Evolutionary conservation across 2,797 vertebrate genomes (phyloP).

Genomic region (Trematomus bernacchii): DNA sequence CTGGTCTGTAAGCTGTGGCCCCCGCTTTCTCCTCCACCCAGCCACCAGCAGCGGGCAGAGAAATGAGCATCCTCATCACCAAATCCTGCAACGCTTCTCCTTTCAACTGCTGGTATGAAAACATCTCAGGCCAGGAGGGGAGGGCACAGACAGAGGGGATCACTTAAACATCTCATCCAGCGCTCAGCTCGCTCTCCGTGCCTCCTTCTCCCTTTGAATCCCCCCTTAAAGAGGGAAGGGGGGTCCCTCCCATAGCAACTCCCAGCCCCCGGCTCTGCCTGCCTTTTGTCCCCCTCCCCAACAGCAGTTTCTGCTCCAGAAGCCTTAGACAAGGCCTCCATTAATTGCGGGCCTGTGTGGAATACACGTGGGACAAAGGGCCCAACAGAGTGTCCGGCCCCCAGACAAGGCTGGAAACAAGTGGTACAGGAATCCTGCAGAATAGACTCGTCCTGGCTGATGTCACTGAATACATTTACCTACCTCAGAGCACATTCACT

Average conservation of each 20-base stretch:
- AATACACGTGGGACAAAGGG: constrained; percentile 92
- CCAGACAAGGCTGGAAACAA: constrained; percentile 98
- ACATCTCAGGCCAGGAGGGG: constrained; percentile 76
- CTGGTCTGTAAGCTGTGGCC: constrained; percentile 35
- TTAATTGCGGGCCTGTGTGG: constrained; percentile 93
- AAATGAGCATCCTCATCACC: constrained; percentile 80
- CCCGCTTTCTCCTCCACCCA: constrained; percentile 19
- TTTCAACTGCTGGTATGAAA: constrained; percentile 76
- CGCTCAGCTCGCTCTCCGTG: constrained; percentile 75
- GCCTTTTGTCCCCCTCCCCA: constrained; percentile 82
- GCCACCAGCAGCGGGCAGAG: constrained; percentile 60
- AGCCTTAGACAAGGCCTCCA: constrained; percentile 94
- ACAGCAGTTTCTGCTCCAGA: constrained; percentile 95
- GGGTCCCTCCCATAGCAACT: constrained; percentile 87
- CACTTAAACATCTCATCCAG: constrained; percentile 78
- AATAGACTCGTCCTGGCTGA: constrained; percentile 95
- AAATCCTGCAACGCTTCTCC: constrained; percentile 59
- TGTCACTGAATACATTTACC: constrained; percentile 99
- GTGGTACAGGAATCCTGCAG: constrained; percentile 92
- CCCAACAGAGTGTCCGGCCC: constrained; percentile 92
- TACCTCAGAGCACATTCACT: constrained; percentile 96
- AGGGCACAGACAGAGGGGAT: constrained; percentile 73
- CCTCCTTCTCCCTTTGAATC: constrained; percentile 86
- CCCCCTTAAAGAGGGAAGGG: constrained; percentile 65
- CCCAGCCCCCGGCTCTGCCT: constrained; percentile 73